Base-by-base conservation (phyloP, 30 jellyfish, hydroid and myxozoan genomes). In the Morbakka virulenta region DNA sequence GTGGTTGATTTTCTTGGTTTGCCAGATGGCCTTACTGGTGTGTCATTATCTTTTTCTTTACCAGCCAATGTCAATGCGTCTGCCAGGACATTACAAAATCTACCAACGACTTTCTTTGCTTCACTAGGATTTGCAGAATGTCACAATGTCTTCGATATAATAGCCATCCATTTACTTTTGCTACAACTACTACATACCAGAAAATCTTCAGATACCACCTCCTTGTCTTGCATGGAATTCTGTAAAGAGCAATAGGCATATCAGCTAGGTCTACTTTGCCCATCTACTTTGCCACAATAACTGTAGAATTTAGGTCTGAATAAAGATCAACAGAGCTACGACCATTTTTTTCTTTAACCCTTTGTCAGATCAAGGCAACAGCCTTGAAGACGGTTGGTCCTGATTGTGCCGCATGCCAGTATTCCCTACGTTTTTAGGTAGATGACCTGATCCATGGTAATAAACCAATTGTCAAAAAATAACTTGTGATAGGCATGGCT, bases 241-340 rank as follows among this genome's bases (percentile, higher is more conserved):
- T 32, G 81, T 76, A 84, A 52, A 84, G 63, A 23, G 87, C 28
- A 31, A 84, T 84, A 2, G 67, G 80, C 87, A 69, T 81, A 24
- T 81, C 94, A 2, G 89, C 89, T 53, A 83, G 62, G 64, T 83
- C 95, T 35, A 62, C 95, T 25, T 84, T 89, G 2, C 95, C 83
- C 48, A 77, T 2, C 94, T 94, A 85, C 35, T 85, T 85, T 33
- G 69, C 89, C 1, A 86, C 71, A 57, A 80, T 61, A 35, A 72
- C 26, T 1, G 89, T 90, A 26, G 95, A 79, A 34, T 63, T 81
- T 28, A 32, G 30, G 73, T 86, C 96, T 17, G 86, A 24, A 29
- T 69, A 20, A 50, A 21, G 62, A 62, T 86, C 95, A 24, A 79
- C 2, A 0, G 81, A 2, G 0, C 96, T 90, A 26, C 89, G 80